These are phyloP conservation scores for Caradrina kadenii DNA, from an alignment of 2,888 invertebrate species.

Conservation along the genomic window DNA sequence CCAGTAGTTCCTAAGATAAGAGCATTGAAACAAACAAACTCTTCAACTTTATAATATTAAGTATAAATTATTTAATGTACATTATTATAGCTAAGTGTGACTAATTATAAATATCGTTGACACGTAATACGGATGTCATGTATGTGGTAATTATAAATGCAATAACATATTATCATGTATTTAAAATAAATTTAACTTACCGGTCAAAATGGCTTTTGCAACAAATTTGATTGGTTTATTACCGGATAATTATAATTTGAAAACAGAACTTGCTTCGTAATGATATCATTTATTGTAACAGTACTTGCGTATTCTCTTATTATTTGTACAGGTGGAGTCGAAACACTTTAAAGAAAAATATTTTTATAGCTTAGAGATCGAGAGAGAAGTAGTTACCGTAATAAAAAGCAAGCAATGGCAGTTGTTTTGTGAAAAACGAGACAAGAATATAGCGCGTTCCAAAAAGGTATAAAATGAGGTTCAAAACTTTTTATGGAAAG, in stretches of 20 bases:
- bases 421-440: not conserved
- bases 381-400: not conserved
- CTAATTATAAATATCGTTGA: slow-evolving; percentile 13
- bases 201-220: not conserved
- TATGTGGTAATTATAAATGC: not conserved
- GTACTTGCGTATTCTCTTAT: not conserved
- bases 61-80: not conserved
- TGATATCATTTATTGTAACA: not conserved
- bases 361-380: too few relatives aligned
- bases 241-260: slow-evolving; percentile 3
- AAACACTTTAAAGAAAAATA: not conserved
- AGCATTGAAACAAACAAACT: too few relatives aligned
- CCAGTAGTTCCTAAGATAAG: too few relatives aligned
- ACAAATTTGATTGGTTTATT: not conserved
- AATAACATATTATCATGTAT: not conserved
- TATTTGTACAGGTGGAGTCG: not conserved
- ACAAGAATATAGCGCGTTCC: not conserved
- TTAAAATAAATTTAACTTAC: slow-evolving; percentile 1
- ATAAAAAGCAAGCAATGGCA: not conserved
- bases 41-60: too few relatives aligned
- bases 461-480: not conserved
- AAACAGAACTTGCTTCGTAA: not conserved
- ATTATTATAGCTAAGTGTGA: not conserved
- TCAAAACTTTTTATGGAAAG: not conserved
- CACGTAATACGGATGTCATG: not conserved